Conservation (phyloP, 2,797 vertebrate species). For the Coendou prehensilis region DNA sequence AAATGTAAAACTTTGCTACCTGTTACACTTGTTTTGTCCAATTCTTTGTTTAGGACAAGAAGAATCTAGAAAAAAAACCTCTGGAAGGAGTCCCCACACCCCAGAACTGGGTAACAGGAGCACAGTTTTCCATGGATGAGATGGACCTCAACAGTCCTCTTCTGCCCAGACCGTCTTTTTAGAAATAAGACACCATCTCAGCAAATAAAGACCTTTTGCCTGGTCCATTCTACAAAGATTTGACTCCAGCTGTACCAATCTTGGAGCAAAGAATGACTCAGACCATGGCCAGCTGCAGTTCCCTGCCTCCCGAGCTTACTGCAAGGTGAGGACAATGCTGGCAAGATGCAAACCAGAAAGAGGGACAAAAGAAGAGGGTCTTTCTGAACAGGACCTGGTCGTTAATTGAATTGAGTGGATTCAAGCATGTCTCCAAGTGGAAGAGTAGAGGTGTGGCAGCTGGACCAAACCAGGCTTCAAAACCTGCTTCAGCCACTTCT, state of each 20-base stretch:
- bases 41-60: not conserved
- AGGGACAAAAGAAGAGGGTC: not conserved
- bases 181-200: not conserved
- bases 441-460: not conserved
- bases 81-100: not conserved
- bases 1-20: not conserved
- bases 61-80: not conserved
- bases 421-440: not conserved
- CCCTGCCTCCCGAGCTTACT: not conserved
- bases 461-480: not conserved
- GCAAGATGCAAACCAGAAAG: not conserved
- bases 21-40: not conserved
- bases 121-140: accelerated
- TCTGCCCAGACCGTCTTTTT: not conserved
- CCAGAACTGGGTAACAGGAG: not conserved
- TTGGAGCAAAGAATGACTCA: not conserved
- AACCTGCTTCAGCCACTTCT: not conserved
- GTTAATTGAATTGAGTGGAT: not conserved
- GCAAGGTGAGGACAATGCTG: not conserved
- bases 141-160: not conserved
- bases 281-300: not conserved
- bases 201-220: not conserved
- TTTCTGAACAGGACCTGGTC: not conserved
- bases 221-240: not conserved
- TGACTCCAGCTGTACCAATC: not conserved